Conservation (phyloP, 2,797 vertebrate species). For the Channallabes apus region DNA sequence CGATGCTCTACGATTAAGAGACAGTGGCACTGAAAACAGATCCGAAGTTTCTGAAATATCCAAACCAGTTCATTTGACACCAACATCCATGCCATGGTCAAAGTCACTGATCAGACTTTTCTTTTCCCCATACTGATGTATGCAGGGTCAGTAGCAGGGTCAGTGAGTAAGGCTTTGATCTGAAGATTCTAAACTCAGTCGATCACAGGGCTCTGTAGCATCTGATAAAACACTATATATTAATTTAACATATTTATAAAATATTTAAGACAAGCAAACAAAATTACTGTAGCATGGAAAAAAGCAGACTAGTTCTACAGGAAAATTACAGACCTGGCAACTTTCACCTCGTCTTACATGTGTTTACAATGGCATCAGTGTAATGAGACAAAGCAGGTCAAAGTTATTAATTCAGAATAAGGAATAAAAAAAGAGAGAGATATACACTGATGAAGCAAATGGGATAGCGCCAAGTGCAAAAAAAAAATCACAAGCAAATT, state of each 20-base stretch:
- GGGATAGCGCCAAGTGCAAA: slow-evolving; percentile 5
- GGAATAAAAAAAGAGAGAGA: neutral
- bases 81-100: neutral
- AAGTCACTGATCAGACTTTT: neutral
- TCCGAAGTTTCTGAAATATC: neutral
- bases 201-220: neutral
- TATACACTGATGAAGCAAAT: slow-evolving; percentile 11
- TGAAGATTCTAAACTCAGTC: neutral
- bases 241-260: neutral
- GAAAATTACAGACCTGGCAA: neutral
- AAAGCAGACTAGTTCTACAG: neutral
- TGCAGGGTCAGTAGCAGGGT: neutral
- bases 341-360: neutral
- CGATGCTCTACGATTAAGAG: no score
- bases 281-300: neutral
- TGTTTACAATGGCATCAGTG: neutral
- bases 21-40: no score
- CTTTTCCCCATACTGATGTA: neutral
- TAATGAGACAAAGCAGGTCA: neutral
- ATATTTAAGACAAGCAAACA: neutral
- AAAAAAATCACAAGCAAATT: neutral
- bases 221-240: neutral
- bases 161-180: neutral
- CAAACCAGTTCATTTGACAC: neutral
- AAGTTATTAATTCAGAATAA: neutral